Evolutionary conservation across 2,113 vertebrate genomes (phyloP), one percentile per base, ranked within the genome.

Genomic region (Copsychus sechellarum): DNA sequence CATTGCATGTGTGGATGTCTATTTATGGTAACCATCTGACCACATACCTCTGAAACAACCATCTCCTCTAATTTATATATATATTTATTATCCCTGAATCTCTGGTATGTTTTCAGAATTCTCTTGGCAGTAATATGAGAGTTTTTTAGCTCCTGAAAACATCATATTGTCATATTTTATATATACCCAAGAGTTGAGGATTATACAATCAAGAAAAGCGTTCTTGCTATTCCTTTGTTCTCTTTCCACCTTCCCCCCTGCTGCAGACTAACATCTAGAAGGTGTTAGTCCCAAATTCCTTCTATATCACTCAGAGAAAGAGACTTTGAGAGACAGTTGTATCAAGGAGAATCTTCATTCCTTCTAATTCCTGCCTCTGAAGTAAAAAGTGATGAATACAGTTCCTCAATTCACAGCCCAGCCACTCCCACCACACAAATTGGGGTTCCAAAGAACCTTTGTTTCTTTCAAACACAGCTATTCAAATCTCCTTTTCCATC

Each of bases 41-140:
- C 74, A 74, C n/a, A 81, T 42, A 65, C 25, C 36, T 91, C 67
- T 88, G 58, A 72, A 92, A 70, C 31, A 86, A 61, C 23, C 23
- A 54, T 94, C 84, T 95, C 69, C 33, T 84, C 89, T 89, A 73
- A 83, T 86, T 54, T 86, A 28, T 60, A 22, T 61, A 2, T 60
- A 22, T 77, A 83, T 84, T 84, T 91, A 78, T 91, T 86, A 71
- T 81, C 45, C 45, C 67, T 26, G 24, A 65, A 53, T 61, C 48
- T 69, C 72, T 92, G 40, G 42, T 92, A 69, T 80, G 42, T 77
- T 88, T 92, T 86, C 40, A 47, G 64, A 92, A 84, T 86, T 92
- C 60, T 71, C 61, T 47, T 92, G 70, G 14, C 65, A 71, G 60
- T 54, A 74, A 77, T 80, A 73, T 58, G 67, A 64, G 54, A 83